Conservation (phyloP, 1,140 invertebrate genomes). For the Dysdera silvatica region DNA sequence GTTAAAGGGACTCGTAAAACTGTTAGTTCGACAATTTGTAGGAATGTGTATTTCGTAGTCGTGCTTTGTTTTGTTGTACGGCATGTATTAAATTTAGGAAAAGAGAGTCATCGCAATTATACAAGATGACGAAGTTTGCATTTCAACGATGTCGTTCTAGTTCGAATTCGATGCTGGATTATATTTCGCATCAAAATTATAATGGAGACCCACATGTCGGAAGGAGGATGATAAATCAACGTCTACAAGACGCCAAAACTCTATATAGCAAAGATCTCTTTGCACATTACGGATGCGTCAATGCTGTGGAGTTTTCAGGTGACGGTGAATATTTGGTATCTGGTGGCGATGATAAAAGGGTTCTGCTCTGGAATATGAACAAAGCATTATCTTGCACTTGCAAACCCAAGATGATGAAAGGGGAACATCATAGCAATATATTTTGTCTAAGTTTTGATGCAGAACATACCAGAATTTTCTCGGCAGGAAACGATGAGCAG, state of each 20-base stretch:
- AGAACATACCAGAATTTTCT: slow-evolving; percentile 71
- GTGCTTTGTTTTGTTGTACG: too few relatives aligned
- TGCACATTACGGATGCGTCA: slow-evolving; percentile 90
- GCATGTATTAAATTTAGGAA: too few relatives aligned
- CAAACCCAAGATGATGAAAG: slow-evolving; percentile 61
- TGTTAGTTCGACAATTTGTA: too few relatives aligned
- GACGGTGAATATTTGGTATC: slow-evolving; percentile 78
- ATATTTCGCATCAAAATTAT: slow-evolving; percentile 16
- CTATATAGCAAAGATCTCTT: slow-evolving; percentile 75
- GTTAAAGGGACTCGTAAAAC: too few relatives aligned
- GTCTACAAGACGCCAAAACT: slow-evolving; percentile 45
- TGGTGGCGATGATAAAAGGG: slow-evolving; percentile 83
- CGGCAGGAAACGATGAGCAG: slow-evolving; percentile 89
- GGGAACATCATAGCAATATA: slow-evolving; percentile 82
- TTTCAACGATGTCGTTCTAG: too few relatives aligned
- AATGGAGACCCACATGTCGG: background rate
- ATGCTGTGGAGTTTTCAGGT: slow-evolving; percentile 88
- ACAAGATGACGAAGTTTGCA: too few relatives aligned
- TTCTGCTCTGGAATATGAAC: slow-evolving; percentile 79
- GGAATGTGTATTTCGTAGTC: too few relatives aligned
- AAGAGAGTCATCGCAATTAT: too few relatives aligned
- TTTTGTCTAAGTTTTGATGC: slow-evolving; percentile 81
- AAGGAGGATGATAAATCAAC: slow-evolving; percentile 34
- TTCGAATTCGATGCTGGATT: too few relatives aligned
- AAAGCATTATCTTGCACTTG: slow-evolving; percentile 56